Evolutionary conservation across 2,888 invertebrate genomes (phyloP).

Genomic region (Candidula unifasciata): DNA sequence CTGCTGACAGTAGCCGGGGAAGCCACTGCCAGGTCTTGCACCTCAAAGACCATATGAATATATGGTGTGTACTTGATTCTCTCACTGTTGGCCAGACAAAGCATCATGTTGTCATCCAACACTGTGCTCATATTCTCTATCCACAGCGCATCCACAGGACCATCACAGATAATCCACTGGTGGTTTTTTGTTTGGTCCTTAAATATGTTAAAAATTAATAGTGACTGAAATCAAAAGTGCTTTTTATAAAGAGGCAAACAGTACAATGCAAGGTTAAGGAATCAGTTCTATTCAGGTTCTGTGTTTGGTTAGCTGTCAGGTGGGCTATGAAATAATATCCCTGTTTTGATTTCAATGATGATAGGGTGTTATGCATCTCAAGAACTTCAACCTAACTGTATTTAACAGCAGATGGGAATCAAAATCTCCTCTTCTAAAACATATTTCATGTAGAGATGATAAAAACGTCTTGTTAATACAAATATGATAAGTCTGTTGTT

Average conservation of each 20-base stretch:
- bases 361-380: too few relatives aligned
- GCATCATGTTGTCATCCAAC: slow-evolving; percentile 94
- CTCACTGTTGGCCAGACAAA: slow-evolving; percentile 93
- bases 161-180: slow-evolving; percentile 94
- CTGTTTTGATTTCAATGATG: too few relatives aligned
- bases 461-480: too few relatives aligned
- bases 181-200: slow-evolving; percentile 83
- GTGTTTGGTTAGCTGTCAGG: too few relatives aligned
- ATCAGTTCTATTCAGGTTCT: too few relatives aligned
- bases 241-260: neutral
- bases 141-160: slow-evolving; percentile 94
- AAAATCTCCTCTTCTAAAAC: too few relatives aligned
- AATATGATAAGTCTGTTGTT: too few relatives aligned
- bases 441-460: too few relatives aligned
- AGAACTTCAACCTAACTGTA: too few relatives aligned
- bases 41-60: slow-evolving; percentile 90
- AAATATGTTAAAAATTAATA: neutral
- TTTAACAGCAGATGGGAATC: too few relatives aligned
- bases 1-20: slow-evolving; percentile 92
- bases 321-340: too few relatives aligned
- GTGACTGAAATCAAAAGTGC: neutral
- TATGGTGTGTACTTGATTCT: slow-evolving; percentile 91
- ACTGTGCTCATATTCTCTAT: slow-evolving; percentile 96
- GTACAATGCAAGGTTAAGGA: neutral
- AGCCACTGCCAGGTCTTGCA: slow-evolving; percentile 89